Evolutionary conservation across 2,113 vertebrate genomes (phyloP).

Genomic region (Ciconia stormi): DNA sequence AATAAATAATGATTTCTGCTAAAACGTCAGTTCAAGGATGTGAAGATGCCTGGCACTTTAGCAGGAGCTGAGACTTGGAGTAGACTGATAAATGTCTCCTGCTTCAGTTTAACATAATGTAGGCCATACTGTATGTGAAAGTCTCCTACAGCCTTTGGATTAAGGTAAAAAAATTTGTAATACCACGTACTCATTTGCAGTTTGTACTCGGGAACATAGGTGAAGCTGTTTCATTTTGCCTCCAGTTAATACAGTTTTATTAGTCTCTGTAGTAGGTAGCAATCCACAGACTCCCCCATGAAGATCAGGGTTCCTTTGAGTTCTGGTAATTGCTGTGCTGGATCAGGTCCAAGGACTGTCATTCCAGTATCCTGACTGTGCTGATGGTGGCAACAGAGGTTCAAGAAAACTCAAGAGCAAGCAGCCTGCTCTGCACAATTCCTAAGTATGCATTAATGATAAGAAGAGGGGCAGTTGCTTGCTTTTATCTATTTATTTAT

Average conservation of each 20-base stretch:
- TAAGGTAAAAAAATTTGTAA: neutral
- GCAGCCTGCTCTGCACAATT: neutral
- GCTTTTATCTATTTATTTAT: neutral
- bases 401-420: neutral
- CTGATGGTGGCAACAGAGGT: constrained; percentile 16
- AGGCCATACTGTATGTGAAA: neutral
- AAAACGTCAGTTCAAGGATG: neutral
- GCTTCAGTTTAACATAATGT: neutral
- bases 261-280: neutral
- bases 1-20: constrained; percentile 49
- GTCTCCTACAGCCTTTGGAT: neutral
- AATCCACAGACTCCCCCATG: neutral
- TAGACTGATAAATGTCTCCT: neutral
- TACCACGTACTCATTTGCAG: neutral
- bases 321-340: neutral
- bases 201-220: neutral
- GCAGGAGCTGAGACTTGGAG: neutral
- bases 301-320: neutral
- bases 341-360: neutral
- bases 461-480: neutral
- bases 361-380: neutral
- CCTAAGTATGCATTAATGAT: neutral
- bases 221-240: neutral
- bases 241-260: neutral
- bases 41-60: neutral